Evolutionary conservation across 1,140 invertebrate species (phyloP).

Genomic region (Sarcophaga bullata): DNA sequence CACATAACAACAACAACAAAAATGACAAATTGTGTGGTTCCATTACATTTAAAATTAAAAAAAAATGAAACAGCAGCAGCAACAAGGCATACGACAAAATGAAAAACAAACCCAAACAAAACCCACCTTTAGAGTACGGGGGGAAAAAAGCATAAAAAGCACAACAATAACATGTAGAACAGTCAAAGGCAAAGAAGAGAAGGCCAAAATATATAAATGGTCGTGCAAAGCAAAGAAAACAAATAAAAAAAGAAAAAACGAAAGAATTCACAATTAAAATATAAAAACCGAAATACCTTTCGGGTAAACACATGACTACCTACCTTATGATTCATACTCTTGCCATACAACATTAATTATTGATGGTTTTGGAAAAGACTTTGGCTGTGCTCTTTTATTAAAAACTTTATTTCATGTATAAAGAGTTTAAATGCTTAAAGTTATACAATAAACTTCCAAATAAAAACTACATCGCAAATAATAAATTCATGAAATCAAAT

Average conservation of each 20-base stretch:
- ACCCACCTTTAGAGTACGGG: not conserved
- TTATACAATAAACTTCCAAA: too few species aligned
- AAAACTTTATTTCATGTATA: not conserved
- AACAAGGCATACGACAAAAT: too few species aligned
- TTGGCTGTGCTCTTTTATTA: slow-evolving; percentile 17
- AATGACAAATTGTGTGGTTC: slow-evolving; percentile 17
- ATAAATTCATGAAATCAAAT: too few species aligned
- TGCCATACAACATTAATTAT: not conserved
- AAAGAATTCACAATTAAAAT: slow-evolving; percentile 29
- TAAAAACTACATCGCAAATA: too few species aligned
- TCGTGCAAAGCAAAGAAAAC: not conserved
- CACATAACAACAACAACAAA: too few species aligned
- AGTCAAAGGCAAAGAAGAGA: not conserved
- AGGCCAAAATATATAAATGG: not conserved
- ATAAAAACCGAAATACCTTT: slow-evolving; percentile 14
- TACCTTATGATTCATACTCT: not conserved
- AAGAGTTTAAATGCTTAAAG: too few species aligned
- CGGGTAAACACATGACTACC: not conserved
- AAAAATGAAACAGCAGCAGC: not conserved
- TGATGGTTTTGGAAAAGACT: not conserved
- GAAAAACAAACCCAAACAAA: slow-evolving; percentile 18
- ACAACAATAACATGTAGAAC: not conserved
- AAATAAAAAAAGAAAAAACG: slow-evolving; percentile 23
- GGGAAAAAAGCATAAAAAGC: not conserved
- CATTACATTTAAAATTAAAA: slow-evolving; percentile 37